Conservation (phyloP, 2,888 invertebrate species). For the Nomada fabriciana region DNA sequence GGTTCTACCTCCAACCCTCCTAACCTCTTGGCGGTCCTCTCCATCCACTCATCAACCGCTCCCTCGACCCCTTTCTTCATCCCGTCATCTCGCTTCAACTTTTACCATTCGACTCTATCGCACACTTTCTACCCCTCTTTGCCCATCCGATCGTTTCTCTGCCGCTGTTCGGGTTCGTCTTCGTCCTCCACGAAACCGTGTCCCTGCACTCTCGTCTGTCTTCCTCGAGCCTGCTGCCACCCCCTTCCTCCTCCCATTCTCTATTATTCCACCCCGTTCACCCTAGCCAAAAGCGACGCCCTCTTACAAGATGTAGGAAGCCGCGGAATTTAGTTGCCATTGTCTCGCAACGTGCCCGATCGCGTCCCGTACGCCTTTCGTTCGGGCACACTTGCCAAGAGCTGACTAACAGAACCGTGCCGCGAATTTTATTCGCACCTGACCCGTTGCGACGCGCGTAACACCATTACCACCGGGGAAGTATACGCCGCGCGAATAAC, state of each 20-base stretch:
- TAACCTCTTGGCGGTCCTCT: conserved; percentile 54
- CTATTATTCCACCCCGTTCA: conserved; percentile 16
- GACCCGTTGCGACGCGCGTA: conserved; percentile 67
- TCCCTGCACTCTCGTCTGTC: conserved; percentile 43
- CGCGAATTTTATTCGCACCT: conserved; percentile 76
- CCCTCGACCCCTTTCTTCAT: conserved; percentile 40
- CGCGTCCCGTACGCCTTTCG: conserved; percentile 73
- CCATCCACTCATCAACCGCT: conserved; percentile 58
- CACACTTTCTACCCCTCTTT: conserved; percentile 22
- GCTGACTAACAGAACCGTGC: conserved; percentile 80
- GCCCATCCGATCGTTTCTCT: conserved; percentile 33
- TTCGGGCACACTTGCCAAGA: conserved; percentile 77
- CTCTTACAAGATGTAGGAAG: conserved; percentile 66
- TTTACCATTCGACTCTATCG: conserved; percentile 35
- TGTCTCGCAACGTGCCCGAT: conserved; percentile 81
- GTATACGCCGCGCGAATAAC: conserved; percentile 8
- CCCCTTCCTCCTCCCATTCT: not conserved
- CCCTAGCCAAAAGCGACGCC: conserved; percentile 60
- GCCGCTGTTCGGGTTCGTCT: conserved; percentile 13
- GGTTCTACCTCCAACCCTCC: conserved; percentile 61
- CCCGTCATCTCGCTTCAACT: conserved; percentile 33
- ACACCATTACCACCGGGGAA: conserved; percentile 20
- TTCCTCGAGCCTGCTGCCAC: conserved; percentile 11
- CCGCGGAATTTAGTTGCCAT: conserved; percentile 81
- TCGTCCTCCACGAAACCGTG: conserved; percentile 35